phyloP scores from a whole-genome alignment of 2,797 vertebrate genomes.

The Champsocephalus gunnari region DNA sequence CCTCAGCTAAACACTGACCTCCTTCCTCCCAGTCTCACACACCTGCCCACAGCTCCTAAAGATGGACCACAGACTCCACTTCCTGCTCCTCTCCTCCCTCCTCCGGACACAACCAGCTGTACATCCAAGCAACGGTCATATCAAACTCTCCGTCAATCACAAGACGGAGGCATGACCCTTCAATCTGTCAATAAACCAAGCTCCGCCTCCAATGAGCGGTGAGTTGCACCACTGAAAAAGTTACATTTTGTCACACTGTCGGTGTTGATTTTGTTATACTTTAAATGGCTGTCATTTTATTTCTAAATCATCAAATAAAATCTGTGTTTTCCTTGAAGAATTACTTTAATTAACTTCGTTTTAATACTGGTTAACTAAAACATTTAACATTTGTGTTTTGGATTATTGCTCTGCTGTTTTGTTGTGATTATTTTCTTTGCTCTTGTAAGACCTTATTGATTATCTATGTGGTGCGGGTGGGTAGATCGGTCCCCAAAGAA shows the following conservation, averaged over 20 bases:
- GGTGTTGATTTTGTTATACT: neutral
- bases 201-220: slow-evolving; percentile 62
- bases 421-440: slow-evolving; percentile 13
- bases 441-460: neutral
- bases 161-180: slow-evolving; percentile 23
- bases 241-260: neutral
- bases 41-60: neutral
- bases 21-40: slow-evolving; percentile 5
- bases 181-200: slow-evolving; percentile 22
- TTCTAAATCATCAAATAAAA: slow-evolving; percentile 15
- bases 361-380: neutral
- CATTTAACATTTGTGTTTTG: neutral
- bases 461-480: neutral
- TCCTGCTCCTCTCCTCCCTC: slow-evolving; percentile 45
- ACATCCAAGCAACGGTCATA: slow-evolving; percentile 14
- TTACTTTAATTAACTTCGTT: neutral
- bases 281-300: neutral
- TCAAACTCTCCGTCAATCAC: slow-evolving; percentile 42
- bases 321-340: neutral
- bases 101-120: slow-evolving; percentile 15
- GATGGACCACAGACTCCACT: neutral
- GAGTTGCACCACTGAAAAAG: slow-evolving; percentile 57
- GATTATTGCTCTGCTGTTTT: slow-evolving; percentile 6
- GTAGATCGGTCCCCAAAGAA: neutral
- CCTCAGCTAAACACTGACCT: neutral